Conservation (phyloP, 2,888 invertebrate genomes). For the Pterostichus madidus region DNA sequence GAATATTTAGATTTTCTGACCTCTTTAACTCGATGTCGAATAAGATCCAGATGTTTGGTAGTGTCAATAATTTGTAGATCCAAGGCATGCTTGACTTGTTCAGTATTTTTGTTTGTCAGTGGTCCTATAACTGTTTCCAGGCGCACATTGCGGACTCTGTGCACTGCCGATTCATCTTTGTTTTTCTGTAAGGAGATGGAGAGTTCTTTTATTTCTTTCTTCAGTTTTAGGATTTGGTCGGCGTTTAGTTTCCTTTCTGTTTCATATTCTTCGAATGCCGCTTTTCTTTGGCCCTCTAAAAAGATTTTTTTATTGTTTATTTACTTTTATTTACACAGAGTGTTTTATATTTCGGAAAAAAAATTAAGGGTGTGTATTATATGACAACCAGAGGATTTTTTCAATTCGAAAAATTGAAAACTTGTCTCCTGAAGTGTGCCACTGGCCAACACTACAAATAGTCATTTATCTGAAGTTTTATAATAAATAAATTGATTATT, state of each 20-base stretch:
- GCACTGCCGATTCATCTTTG: constrained; percentile 77
- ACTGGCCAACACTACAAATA: no score
- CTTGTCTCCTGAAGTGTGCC: no score
- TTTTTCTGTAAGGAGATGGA: constrained; percentile 81
- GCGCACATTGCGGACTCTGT: constrained; percentile 70
- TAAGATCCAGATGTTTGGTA: constrained; percentile 86
- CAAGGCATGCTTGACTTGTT: constrained; percentile 79
- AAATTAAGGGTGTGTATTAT: no score
- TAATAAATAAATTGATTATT: no score
- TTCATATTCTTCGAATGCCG: constrained; percentile 89
- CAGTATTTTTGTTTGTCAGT: constrained; percentile 77
- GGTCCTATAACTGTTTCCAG: constrained; percentile 76
- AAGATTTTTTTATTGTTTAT: constrained; percentile 50
- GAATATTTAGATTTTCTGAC: constrained; percentile 71
- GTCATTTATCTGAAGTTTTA: no score
- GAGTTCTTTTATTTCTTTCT: constrained; percentile 85
- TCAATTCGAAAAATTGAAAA: no score
- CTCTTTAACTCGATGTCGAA: constrained; percentile 85
- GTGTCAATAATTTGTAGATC: constrained; percentile 86
- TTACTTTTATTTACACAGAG: no score
- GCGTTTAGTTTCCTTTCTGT: constrained; percentile 85
- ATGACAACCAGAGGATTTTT: no score
- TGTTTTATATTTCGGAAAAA: no score
- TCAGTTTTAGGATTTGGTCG: constrained; percentile 85
- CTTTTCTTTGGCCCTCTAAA: constrained; percentile 91